Evolutionary conservation across 2,888 invertebrate species (phyloP), one percentile per base, ranked within the genome.

Genomic region (Leucophenga montana): DNA sequence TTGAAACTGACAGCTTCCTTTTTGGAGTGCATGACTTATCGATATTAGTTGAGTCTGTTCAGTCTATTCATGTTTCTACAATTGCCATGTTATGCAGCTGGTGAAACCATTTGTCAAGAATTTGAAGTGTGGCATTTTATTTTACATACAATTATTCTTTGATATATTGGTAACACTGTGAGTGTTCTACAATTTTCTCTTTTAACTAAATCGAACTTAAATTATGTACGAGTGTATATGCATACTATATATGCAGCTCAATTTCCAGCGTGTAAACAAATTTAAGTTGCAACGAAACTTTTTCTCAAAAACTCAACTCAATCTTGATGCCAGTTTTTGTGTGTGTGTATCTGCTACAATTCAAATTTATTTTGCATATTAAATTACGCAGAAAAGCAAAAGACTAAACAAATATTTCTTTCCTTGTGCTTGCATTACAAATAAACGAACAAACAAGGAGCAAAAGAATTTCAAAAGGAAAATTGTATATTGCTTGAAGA

Each of bases 1-100:
- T 64, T 64, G n/a, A 64, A 46, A 22, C 44, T 27, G 20, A 46
- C 64, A 64, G 18, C 48, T 64, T 48, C 48, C 27, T 56, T n/a
- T 56, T 56, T 56, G 22, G 18, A 56, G 56, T 14, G 27, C 27
- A 56, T 56, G 56, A 56, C 56, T 48, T 46, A 22, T 46, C 48
- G 48, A 13, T 48, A 22, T 46, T 33, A 46, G 22, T 48, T 20
- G 22, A 56, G 20, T 22, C 22, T 22, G 27, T 39, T n/a, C n/a
- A n/a, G 8, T 39, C 39, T 39, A 8, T 39, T 39, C 39, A 39
- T 39, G 27, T 27, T 3, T 27, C 11, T 39, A 39, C 39, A 39
- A 39, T 39, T 39, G 39, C 11, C 39, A 39, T 39, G 39, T 11
- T 39, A 39, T 11, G 39, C 39, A 39, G 39, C 39, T 39, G 39